Evolutionary conservation across 2,113 vertebrate genomes (phyloP), one percentile per base, ranked within the genome.

Genomic region (Daubentonia madagascariensis): DNA sequence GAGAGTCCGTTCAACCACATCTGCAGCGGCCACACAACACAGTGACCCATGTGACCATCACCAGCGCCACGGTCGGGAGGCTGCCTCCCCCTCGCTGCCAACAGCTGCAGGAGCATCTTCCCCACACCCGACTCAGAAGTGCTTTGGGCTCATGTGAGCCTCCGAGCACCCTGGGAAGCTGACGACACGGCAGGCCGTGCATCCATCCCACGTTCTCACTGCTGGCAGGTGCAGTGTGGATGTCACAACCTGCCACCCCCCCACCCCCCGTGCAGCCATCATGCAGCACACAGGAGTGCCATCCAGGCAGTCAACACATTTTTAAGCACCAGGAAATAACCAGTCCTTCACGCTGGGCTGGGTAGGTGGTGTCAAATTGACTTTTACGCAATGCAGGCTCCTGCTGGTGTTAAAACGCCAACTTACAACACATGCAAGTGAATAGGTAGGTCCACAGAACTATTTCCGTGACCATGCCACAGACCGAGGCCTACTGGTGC

Each of bases 41-140:
- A 0, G 72, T 0, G 20, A 28, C n/a, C 30, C 0, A 5, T 0
- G 0, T 2, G 72, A 3, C 54, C 1, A 0, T 17, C 20, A 1
- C 2, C 1, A 0, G 3, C 75, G 16, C 61, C 35, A 2, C 0
- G 0, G 7, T 28, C 48, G 25, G 16, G 22, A 50, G n/a, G 52
- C 37, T 0, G 0, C 59, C 54, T 30, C 35, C 63, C 28, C 4
- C 14, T 18, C 5, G 2, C 83, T 4, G 22, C 1, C 2, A 13
- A 30, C 32, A 1, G 61, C 63, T 6, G 16, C 32, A 17, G 23
- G 10, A 16, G 76, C 16, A 57, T 5, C 59, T 28, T 23, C 35
- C 5, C 68, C 11, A 6, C 1, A 0, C 6, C 43, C 9, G 0
- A 50, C 80, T 20, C 8, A 0, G 1, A 65, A 37, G 45, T 0